Base-by-base conservation (phyloP, 2,113 vertebrate species). In the Dunckerocampus dactyliophorus region DNA sequence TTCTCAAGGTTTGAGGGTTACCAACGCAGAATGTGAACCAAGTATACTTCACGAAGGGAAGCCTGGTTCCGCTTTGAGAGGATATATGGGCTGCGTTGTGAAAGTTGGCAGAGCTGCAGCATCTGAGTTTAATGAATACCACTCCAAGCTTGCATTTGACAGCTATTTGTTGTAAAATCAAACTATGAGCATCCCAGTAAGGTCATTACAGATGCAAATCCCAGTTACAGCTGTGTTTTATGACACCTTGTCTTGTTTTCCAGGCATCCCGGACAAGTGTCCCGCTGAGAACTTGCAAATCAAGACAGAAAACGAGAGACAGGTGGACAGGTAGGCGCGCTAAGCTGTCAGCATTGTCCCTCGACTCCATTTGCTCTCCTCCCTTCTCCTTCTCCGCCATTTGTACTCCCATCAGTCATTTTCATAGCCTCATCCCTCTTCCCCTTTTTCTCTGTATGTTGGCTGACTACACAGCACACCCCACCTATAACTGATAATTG, bases 151-250 rank as follows among this genome's bases (percentile, higher is more conserved):
- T 47, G 39, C 19, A 45, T 77, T 76, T 77, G 80, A 77, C 75
- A 82, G 77, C 53, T 65, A 85, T 74, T 70, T 74, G 72, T 74
- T 77, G 75, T 14, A 49, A 85, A 63, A 63, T 79, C 75, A 71
- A 51, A 71, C 77, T 75, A 76, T 68, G 79, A 65, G 68, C 76
- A 61, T 77, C 80, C 76, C 65, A 50, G 71, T 59, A 65, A 57
- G 74, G 71, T 84, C 76, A 74, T 85, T 88, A 84, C 67, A 57
- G 56, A 87, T 88, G 87, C 88, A 90, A 88, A 91, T 87, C 84
- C 83, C 83, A 74, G 71, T 63, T 80, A 47, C 82, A 50, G 77
- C 62, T 15, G 74, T 65, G 66, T 80, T 90, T 84, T 77, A 82
- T 83, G 79, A 85, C 88, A 89, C 83, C 90, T 86, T 83, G 73